phyloP scores from a whole-genome alignment of 2,113 vertebrate genomes.

The Hippopotamus amphibius region DNA sequence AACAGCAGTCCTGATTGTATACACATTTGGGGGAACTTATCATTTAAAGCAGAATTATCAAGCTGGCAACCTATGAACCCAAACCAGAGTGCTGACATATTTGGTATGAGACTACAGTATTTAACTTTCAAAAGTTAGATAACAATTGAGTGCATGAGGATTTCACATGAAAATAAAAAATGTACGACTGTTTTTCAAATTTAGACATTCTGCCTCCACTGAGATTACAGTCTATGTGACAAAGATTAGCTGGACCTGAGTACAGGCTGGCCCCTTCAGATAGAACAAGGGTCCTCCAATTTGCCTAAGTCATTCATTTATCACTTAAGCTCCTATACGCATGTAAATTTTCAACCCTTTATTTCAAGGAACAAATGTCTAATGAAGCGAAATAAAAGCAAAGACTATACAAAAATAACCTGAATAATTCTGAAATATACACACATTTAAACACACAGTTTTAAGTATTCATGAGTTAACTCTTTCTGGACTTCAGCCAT shows the following conservation, averaged over 20 bases:
- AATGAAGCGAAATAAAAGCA: conserved; percentile 5
- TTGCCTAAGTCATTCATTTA: neutral
- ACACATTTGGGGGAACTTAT: neutral
- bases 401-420: conserved; percentile 23
- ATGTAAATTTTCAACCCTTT: neutral
- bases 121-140: neutral
- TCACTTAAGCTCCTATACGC: neutral
- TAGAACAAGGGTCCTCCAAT: neutral
- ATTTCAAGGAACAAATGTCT: conserved; percentile 12
- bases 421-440: neutral
- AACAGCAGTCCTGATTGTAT: neutral
- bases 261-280: neutral
- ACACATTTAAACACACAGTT: neutral
- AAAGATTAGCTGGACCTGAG: neutral
- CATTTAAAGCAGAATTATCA: neutral
- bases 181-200: neutral
- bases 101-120: neutral
- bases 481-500: neutral
- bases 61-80: neutral
- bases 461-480: neutral
- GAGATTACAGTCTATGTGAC: neutral
- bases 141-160: neutral
- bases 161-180: neutral
- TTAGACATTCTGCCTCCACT: neutral
- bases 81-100: neutral